These are phyloP conservation scores for Homalodisca vitripennis DNA, from an alignment of 1,140 invertebrate species.

Conservation along the genomic window DNA sequence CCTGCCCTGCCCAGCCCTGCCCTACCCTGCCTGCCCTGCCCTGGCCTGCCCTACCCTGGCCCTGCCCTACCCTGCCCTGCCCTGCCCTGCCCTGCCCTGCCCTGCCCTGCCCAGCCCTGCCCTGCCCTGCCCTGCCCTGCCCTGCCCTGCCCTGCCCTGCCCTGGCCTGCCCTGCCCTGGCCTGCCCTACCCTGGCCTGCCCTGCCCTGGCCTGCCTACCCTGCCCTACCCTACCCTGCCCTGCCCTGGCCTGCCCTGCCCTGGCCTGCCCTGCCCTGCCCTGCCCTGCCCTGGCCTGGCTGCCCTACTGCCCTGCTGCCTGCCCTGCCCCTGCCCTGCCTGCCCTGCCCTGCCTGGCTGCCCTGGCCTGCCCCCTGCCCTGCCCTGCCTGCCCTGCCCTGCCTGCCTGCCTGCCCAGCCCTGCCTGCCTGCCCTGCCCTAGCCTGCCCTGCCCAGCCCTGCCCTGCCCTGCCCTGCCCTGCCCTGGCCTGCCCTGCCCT, in stretches of 20 bases:
- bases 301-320: background rate
- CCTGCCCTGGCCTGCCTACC: background rate
- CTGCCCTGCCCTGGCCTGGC: background rate
- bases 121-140: slow-evolving; percentile 1
- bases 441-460: background rate
- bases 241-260: background rate
- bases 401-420: background rate
- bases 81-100: background rate
- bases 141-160: background rate
- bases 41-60: background rate
- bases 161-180: background rate
- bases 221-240: background rate
- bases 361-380: background rate
- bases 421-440: background rate
- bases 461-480: background rate
- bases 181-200: background rate
- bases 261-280: background rate
- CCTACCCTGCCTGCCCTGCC: background rate
- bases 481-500: background rate
- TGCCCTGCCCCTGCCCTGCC: slow-evolving; percentile 2
- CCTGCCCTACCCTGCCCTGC: background rate
- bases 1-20: background rate
- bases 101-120: background rate
- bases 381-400: too few relatives aligned
- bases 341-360: background rate